A percentile compares a stretch with the other conserved stretches of the same genome.
Conservation (phyloP, 2,113 vertebrate species). For the Chionis minor region DNA sequence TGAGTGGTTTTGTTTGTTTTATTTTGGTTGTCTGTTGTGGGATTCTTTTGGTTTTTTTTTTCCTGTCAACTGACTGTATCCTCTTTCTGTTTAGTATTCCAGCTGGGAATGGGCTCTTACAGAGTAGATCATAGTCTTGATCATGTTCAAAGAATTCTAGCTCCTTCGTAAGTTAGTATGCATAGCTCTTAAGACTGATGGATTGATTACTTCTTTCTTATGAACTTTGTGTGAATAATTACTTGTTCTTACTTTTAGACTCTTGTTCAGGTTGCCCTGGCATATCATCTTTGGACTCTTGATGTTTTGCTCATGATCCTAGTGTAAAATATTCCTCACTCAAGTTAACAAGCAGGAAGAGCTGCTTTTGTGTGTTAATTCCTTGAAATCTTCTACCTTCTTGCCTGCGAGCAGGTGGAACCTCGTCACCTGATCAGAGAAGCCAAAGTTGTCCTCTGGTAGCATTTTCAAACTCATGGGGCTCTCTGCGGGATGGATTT, state of each 20-base stretch:
- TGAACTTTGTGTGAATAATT: not conserved
- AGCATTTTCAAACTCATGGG: not conserved
- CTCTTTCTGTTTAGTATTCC: not conserved
- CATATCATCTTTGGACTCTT: not conserved
- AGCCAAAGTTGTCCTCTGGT: not conserved
- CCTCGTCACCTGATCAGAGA: not conserved
- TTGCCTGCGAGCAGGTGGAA: rapidly evolving
- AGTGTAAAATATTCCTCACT: not conserved
- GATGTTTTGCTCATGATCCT: not conserved
- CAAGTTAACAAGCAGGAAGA: not conserved
- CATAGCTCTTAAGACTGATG: not conserved
- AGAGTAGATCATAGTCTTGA: not conserved
- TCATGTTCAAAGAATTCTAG: not conserved
- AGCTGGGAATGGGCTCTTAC: not conserved
- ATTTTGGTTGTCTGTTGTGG: not conserved
- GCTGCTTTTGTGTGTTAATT: not conserved
- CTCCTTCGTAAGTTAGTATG: not conserved
- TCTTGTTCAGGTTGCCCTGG: not conserved
- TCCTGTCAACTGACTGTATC: not conserved
- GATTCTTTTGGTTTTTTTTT: not conserved
- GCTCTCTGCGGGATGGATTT: not conserved
- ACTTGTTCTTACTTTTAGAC: not conserved
- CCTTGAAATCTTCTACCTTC: not conserved
- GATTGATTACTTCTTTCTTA: not conserved
- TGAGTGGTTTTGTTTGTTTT: not conserved